These are phyloP conservation scores for Nysson spinosus DNA, from an alignment of 2,888 invertebrate species.

Conservation along the genomic window DNA sequence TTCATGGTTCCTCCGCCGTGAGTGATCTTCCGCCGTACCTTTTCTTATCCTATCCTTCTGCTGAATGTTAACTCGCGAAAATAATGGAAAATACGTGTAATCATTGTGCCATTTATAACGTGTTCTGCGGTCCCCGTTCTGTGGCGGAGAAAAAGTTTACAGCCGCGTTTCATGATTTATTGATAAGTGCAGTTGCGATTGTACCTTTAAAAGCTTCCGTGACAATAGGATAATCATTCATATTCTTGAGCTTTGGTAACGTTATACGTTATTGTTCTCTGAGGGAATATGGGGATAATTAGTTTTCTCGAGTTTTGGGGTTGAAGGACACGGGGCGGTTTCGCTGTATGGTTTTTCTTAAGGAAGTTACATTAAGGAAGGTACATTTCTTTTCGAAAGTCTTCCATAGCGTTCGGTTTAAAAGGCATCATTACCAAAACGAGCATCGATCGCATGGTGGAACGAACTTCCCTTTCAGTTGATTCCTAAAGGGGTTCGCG, in stretches of 20 bases:
- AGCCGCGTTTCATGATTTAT: too few relatives aligned
- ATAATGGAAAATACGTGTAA: background rate
- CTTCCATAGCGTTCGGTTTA: background rate
- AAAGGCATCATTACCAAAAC: slow-evolving; percentile 11
- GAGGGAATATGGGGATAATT: too few relatives aligned
- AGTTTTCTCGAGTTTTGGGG: background rate
- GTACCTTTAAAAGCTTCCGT: too few relatives aligned
- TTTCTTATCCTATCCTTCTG: background rate
- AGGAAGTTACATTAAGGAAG: too few relatives aligned
- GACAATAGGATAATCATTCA: too few relatives aligned
- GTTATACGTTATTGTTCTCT: too few relatives aligned
- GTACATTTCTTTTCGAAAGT: background rate
- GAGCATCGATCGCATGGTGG: slow-evolving; percentile 27
- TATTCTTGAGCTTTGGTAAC: too few relatives aligned
- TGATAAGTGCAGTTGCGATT: too few relatives aligned
- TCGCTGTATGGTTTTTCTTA: background rate
- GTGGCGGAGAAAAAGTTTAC: too few relatives aligned
- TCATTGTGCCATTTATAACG: too few relatives aligned
- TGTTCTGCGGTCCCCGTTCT: too few relatives aligned
- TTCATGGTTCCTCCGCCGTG: slow-evolving; percentile 41
- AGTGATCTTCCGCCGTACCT: slow-evolving; percentile 27
- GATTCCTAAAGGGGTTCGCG: slow-evolving; percentile 8
- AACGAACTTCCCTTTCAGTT: slow-evolving; percentile 12
- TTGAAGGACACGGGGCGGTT: background rate
- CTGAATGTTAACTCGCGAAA: background rate